Evolutionary conservation across 2,797 vertebrate genomes (phyloP), one percentile per base, ranked within the genome.

Genomic region (Tokudaia tokunoshimensis): DNA sequence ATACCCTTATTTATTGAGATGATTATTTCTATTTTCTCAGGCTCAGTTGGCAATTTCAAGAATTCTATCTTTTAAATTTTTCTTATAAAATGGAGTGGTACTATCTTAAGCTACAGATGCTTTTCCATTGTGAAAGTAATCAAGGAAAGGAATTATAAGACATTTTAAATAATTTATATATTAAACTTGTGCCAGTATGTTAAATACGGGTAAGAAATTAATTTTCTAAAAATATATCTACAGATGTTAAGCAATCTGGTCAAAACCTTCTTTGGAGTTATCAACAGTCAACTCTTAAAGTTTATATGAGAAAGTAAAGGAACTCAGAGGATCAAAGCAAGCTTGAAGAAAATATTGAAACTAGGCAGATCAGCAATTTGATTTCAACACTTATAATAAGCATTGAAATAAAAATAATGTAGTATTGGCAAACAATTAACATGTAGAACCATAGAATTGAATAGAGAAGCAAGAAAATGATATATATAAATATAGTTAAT

Each of bases 11-110:
- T 85, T 74, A 75, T 44, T 96, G 37, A 37, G 83, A 75, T 91
- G 59, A 86, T 44, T 57, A 72, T 26, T 81, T 97, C 92, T 57
- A 82, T 52, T 24, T 92, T 34, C 24, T 91, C 19, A 50, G n/a
- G 2, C 12, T 88, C 74, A 94, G 14, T 19, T 91, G 44, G 47
- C 92, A 11, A 50, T 74, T n/a, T 94, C 1, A 79, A 75, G 10
- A 44, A 7, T 85, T 92, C 6, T 59, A 41, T 9, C 44, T 19
- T 84, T 87, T 37, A 70, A 82, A 89, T 67, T 34, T 86, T 9
- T 91, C 1, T 94, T 89, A 19, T 6, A 52, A 97, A 94, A 57
- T 11, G 5, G 57, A 63, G 26, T 55, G 1, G 4, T 63, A 5
- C 14, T 34, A 67, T 57, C 75, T 89, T 75, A 91, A 86, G 55